Evolutionary conservation across 2,888 invertebrate genomes (phyloP).

Genomic region (Brassicogethes aeneus): DNA sequence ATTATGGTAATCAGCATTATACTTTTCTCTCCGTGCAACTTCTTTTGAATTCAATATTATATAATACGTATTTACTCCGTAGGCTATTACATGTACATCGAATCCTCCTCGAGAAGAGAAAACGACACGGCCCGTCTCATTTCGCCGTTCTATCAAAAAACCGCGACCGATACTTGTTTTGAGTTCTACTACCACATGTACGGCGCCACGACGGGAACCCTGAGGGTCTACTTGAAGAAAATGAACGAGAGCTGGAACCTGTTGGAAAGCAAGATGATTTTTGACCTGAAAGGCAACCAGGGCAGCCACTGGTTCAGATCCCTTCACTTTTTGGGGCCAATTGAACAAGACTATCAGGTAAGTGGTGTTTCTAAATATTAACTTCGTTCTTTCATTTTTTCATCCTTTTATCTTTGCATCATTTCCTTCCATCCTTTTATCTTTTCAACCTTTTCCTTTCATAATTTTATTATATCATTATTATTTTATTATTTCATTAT

Average conservation of each 20-base stretch:
- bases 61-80: no score
- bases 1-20: no score
- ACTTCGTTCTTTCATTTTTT: no score
- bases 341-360: slow-evolving; percentile 49
- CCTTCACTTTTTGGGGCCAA: slow-evolving; percentile 40
- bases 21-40: no score
- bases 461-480: not conserved
- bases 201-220: slow-evolving; percentile 51
- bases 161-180: slow-evolving; percentile 43
- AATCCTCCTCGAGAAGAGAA: slow-evolving; percentile 53
- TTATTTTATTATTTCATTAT: not conserved
- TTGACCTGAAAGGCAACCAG: slow-evolving; percentile 56
- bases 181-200: slow-evolving; percentile 74
- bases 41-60: no score
- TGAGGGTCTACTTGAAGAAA: slow-evolving; percentile 47
- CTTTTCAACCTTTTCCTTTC: no score
- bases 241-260: slow-evolving; percentile 35
- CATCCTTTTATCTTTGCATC: no score
- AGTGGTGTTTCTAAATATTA: no score
- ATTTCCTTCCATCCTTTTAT: no score
- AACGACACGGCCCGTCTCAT: slow-evolving; percentile 64
- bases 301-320: slow-evolving; percentile 60
- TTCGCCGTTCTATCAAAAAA: slow-evolving; percentile 55
- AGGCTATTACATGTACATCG: slow-evolving; percentile 80
- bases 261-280: slow-evolving; percentile 46